These are phyloP conservation scores for Hippoglossus stenolepis DNA, from an alignment of 2,113 vertebrate genomes.

Conservation along the genomic window DNA sequence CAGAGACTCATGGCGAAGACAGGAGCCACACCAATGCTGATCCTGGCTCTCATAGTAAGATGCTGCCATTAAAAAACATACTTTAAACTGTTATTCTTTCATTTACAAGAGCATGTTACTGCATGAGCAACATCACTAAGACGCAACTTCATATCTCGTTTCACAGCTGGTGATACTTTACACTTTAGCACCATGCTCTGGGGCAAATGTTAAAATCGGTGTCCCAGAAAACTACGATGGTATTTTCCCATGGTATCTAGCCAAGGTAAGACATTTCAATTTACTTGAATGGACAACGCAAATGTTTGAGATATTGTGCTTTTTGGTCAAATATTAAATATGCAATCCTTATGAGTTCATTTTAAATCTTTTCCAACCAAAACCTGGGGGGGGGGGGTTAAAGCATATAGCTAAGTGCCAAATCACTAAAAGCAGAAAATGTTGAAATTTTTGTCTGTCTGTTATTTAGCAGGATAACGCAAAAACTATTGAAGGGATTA, in stretches of 20 bases:
- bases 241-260: conserved; percentile 85
- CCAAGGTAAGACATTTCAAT: conserved; percentile 81
- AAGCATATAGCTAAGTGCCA: too few species aligned
- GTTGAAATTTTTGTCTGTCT: too few species aligned
- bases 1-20: conserved; percentile 55
- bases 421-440: too few species aligned
- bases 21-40: conserved; percentile 28
- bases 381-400: too few species aligned
- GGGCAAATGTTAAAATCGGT: conserved; percentile 80
- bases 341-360: too few species aligned
- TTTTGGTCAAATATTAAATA: too few species aligned
- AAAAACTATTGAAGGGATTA: too few species aligned
- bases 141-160: conserved; percentile 2
- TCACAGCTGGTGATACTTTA: conserved; percentile 64
- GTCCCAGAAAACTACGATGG: conserved; percentile 85
- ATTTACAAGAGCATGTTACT: background rate
- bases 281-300: background rate
- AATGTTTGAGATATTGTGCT: too few species aligned
- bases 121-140: background rate
- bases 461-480: too few species aligned
- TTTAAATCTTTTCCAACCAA: too few species aligned
- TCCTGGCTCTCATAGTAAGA: conserved; percentile 63
- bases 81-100: background rate
- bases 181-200: conserved; percentile 60
- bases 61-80: background rate